A percentile compares a stretch with the other conserved stretches of the same genome.
Evolutionary conservation across 2,113 vertebrate genomes (phyloP).

Genomic region (Plecotus auritus): DNA sequence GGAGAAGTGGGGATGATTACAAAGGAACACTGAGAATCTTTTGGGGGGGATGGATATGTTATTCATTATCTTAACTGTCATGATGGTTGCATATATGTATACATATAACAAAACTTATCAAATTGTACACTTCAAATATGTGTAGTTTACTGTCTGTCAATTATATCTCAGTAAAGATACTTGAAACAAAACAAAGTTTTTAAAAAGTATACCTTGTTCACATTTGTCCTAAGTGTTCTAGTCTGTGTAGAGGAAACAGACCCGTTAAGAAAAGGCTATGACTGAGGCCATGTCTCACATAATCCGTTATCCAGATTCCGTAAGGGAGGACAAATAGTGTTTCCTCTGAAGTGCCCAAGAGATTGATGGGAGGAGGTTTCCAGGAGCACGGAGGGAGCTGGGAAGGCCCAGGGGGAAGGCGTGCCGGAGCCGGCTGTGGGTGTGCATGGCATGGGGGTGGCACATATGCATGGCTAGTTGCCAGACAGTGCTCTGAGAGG

Average conservation of each 20-base stretch:
- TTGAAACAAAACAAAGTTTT: neutral
- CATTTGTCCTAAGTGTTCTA: neutral
- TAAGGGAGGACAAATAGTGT: neutral
- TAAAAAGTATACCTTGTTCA: neutral
- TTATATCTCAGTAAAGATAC: neutral
- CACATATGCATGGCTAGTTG: neutral
- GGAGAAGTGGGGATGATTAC: neutral
- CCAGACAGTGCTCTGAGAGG: neutral
- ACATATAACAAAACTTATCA: neutral
- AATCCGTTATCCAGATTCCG: neutral
- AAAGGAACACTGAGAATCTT: neutral
- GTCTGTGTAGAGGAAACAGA: neutral
- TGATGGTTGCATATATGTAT: neutral
- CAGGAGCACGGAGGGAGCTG: neutral
- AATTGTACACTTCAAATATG: neutral
- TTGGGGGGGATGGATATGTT: neutral
- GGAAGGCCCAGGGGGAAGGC: neutral
- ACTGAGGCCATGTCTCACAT: neutral
- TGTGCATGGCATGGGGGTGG: accelerated
- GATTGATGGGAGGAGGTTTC: neutral
- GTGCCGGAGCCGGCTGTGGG: accelerated
- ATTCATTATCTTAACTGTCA: neutral
- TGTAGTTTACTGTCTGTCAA: neutral
- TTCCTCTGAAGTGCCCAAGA: neutral
- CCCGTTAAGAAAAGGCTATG: neutral